phyloP scores from a whole-genome alignment of 1,140 invertebrate species.

The Polyergus mexicanus region DNA sequence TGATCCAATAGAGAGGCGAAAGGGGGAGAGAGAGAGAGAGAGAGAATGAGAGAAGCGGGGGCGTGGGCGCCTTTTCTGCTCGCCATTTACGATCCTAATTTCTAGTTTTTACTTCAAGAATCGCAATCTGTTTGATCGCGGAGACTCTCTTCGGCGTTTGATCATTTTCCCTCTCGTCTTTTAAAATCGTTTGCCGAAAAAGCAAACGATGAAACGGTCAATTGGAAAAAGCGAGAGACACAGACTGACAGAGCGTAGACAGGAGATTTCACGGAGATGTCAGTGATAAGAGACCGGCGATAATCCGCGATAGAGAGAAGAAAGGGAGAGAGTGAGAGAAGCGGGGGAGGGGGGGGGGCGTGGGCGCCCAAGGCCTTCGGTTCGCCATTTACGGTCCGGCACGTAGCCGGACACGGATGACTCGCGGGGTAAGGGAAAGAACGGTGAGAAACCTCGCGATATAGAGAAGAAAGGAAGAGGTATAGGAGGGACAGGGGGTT shows the following conservation, averaged over 20 bases:
- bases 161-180: background rate
- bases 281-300: conserved; percentile 45
- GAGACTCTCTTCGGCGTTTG: background rate
- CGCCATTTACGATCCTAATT: conserved; percentile 79
- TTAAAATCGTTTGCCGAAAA: background rate
- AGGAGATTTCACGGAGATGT: conserved; percentile 29
- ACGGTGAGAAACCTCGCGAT: conserved; percentile 59
- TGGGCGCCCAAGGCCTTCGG: conserved; percentile 83
- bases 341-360: conserved; percentile 81
- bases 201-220: background rate
- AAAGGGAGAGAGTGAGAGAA: conserved; percentile 56
- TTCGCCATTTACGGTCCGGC: conserved; percentile 81
- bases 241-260: too few relatives aligned
- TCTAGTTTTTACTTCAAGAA: background rate
- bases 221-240: background rate
- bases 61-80: conserved; percentile 83
- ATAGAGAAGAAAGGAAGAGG: conserved; percentile 35
- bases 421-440: conserved; percentile 49
- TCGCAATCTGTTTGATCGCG: background rate
- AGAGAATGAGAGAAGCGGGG: conserved; percentile 71
- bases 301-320: conserved; percentile 14
- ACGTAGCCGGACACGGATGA: conserved; percentile 76
- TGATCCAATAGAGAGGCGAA: too few relatives aligned
- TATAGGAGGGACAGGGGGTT: conserved; percentile 40
- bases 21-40: background rate